Evolutionary conservation across 2,797 vertebrate species (phyloP).

Genomic region (Lates japonicus): DNA sequence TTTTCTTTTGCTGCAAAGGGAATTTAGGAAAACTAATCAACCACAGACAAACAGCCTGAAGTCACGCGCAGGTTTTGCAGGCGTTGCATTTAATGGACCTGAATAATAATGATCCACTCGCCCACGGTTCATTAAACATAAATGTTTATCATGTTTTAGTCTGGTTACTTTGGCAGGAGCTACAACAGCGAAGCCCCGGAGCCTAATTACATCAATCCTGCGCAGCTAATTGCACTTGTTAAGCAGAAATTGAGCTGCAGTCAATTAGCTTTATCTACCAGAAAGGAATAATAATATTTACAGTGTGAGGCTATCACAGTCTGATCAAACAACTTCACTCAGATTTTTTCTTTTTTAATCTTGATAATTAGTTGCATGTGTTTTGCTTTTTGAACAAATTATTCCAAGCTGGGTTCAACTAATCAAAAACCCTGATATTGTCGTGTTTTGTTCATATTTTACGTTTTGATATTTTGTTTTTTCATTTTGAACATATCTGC

Average conservation of each 20-base stretch:
- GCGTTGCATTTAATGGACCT: conserved; percentile 25
- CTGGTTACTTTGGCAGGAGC: conserved; percentile 71
- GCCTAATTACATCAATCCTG: conserved; percentile 51
- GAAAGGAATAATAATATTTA: conserved; percentile 73
- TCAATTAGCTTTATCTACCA: conserved; percentile 62
- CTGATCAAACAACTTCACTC: conserved; percentile 41
- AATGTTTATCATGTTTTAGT: conserved; percentile 71
- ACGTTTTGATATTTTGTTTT: neutral
- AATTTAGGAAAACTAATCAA: conserved; percentile 38
- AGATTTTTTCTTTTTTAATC: conserved; percentile 7
- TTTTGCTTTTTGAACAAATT: neutral
- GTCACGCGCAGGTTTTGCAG: conserved; percentile 23
- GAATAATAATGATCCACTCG: conserved; percentile 40
- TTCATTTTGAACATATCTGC: neutral
- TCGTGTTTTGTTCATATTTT: neutral
- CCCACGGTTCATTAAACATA: conserved; percentile 62
- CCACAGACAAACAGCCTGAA: conserved; percentile 49
- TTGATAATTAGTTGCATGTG: conserved; percentile 14
- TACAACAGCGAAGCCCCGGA: conserved; percentile 33
- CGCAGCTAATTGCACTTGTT: conserved; percentile 74
- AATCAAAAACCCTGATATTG: neutral
- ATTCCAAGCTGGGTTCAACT: neutral
- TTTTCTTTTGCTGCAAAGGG: conserved; percentile 15
- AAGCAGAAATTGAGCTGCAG: conserved; percentile 58
- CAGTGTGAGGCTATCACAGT: conserved; percentile 32